Conservation (phyloP, 2,113 vertebrate species). For the Xiphias gladius region DNA sequence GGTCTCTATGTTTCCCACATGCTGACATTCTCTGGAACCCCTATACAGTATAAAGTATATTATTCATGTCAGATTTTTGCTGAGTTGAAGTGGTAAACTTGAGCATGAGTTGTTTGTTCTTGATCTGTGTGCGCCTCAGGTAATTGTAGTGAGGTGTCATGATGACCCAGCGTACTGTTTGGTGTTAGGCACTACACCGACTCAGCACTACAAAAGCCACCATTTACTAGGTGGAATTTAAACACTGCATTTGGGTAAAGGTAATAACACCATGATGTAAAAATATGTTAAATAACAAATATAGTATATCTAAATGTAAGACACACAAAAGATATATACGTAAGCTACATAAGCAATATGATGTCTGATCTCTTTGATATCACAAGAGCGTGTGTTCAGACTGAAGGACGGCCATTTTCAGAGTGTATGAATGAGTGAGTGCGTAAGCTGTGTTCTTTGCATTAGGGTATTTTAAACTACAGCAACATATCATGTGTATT, state of each 20-base stretch:
- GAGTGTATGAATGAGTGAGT: background rate
- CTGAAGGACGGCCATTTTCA: background rate
- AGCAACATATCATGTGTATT: background rate
- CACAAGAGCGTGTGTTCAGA: background rate
- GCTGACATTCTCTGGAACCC: background rate
- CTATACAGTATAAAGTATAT: background rate
- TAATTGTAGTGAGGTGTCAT: background rate
- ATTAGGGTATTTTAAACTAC: background rate
- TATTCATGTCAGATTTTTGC: background rate
- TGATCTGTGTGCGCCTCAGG: background rate
- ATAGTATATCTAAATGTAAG: too few relatives aligned
- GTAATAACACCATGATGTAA: background rate
- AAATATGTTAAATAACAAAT: background rate
- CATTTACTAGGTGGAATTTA: background rate
- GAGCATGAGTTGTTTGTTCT: background rate
- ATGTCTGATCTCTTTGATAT: too few relatives aligned
- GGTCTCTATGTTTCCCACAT: background rate
- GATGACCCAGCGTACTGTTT: background rate
- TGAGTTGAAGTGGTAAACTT: background rate
- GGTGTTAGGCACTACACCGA: background rate
- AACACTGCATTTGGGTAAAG: background rate
- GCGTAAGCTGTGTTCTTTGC: background rate
- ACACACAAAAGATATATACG: too few relatives aligned
- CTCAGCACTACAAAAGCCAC: background rate
- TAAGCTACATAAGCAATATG: too few relatives aligned